Percentiles rank a stretch among this genome's conserved stretches.
phyloP scores from a whole-genome alignment of 2,113 vertebrate genomes.

The Aptenodytes patagonicus region DNA sequence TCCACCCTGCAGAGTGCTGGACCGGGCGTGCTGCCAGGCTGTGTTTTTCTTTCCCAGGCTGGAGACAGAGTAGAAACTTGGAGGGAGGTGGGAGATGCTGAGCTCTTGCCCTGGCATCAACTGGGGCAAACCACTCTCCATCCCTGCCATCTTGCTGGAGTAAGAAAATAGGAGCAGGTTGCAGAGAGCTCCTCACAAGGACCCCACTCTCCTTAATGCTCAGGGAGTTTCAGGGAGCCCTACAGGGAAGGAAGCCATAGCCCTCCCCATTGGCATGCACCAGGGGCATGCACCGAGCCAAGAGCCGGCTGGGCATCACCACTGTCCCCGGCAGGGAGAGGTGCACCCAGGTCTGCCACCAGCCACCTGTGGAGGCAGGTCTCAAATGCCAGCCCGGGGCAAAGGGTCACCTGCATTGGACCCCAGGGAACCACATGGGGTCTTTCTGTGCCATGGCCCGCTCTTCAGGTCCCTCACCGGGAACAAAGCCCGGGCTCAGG shows the following conservation, averaged over 20 bases:
- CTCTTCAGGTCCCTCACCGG: background rate
- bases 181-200: background rate
- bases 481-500: background rate
- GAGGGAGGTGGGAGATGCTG: background rate
- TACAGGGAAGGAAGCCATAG: background rate
- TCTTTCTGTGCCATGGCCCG: background rate
- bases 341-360: background rate
- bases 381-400: background rate
- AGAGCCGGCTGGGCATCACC: background rate
- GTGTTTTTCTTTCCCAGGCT: background rate
- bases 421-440: background rate
- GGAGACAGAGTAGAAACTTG: background rate
- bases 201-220: background rate
- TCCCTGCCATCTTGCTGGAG: background rate
- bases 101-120: background rate
- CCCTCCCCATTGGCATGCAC: accelerated
- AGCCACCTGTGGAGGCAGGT: background rate
- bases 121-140: background rate
- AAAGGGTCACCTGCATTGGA: background rate
- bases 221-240: background rate
- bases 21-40: background rate
- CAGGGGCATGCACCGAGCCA: background rate
- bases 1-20: background rate
- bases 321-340: background rate
- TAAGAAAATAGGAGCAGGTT: background rate